Evolutionary conservation across 2,888 invertebrate species (phyloP).

Genomic region (Quadriops clusia): DNA sequence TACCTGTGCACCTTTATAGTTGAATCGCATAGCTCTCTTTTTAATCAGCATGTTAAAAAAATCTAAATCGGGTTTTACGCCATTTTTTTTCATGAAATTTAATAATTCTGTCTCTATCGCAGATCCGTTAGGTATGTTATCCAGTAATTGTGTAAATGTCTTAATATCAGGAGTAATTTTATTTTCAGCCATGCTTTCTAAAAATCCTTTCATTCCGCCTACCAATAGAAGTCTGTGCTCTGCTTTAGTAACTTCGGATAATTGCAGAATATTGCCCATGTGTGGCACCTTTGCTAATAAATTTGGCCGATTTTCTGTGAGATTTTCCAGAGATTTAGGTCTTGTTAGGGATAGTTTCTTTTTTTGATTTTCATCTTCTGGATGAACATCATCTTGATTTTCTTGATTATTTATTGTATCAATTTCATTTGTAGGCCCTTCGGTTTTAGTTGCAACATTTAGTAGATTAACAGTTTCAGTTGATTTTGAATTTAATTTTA

Average conservation of each 20-base stretch:
- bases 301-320: constrained; percentile 44
- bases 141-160: constrained; percentile 66
- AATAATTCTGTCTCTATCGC: constrained; percentile 60
- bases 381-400: not conserved
- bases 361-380: constrained; percentile 1
- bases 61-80: constrained; percentile 60
- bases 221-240: constrained; percentile 62
- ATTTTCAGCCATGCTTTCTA: constrained; percentile 59
- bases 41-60: constrained; percentile 83
- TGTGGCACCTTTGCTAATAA: constrained; percentile 48
- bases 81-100: constrained; percentile 43
- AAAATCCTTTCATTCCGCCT: constrained; percentile 67
- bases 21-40: constrained; percentile 57
- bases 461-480: constrained; percentile 2
- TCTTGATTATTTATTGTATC: constrained; percentile 7
- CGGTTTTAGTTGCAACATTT: not conserved
- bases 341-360: constrained; percentile 2
- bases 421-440: constrained; percentile 2
- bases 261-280: constrained; percentile 46
- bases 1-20: constrained; percentile 61
- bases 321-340: constrained; percentile 15
- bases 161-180: constrained; percentile 62
- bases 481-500: not conserved
- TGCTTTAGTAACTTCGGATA: constrained; percentile 45
- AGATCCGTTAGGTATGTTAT: constrained; percentile 52